Evolutionary conservation across 2,888 invertebrate species (phyloP).

Genomic region (Mamestra brassicae): DNA sequence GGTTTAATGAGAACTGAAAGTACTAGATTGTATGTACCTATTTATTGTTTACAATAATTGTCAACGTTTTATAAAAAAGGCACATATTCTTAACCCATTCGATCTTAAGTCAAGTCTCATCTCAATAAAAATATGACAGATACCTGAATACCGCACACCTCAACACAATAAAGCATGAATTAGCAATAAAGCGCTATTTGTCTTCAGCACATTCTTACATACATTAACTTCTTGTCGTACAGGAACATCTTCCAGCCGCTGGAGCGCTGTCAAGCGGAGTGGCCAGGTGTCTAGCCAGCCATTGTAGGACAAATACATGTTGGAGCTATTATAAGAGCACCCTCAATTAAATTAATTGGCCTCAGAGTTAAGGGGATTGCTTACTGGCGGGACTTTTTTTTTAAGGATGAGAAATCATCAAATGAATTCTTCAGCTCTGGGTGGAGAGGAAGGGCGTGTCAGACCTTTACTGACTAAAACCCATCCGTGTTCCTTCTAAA

Average conservation of each 20-base stretch:
- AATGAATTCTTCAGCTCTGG: too few relatives aligned
- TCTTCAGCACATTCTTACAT: slow-evolving; percentile 43
- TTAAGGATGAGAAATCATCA: too few relatives aligned
- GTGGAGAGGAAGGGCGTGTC: too few relatives aligned
- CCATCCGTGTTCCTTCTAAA: too few relatives aligned
- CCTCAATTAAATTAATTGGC: slow-evolving; percentile 74
- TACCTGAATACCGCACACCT: slow-evolving; percentile 28
- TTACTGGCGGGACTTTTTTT: slow-evolving; percentile 26
- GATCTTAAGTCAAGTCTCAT: background rate
- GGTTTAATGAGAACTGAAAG: too few relatives aligned
- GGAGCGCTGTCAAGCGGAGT: slow-evolving; percentile 13
- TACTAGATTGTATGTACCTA: too few relatives aligned
- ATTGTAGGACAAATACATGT: slow-evolving; percentile 62
- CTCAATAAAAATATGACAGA: slow-evolving; percentile 15
- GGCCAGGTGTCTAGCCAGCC: slow-evolving; percentile 66
- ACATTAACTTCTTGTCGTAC: slow-evolving; percentile 31
- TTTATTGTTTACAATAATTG: too few relatives aligned
- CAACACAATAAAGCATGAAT: slow-evolving; percentile 44
- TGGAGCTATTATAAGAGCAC: slow-evolving; percentile 64
- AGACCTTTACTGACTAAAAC: too few relatives aligned
- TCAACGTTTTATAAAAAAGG: too few relatives aligned
- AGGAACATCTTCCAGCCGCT: slow-evolving; percentile 32
- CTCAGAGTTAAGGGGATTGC: slow-evolving; percentile 53
- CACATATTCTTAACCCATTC: background rate
- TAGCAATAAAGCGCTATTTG: slow-evolving; percentile 29